Percentiles rank a stretch among this genome's conserved stretches.
Conservation (phyloP, 2,888 invertebrate species). For the Troides helena region DNA sequence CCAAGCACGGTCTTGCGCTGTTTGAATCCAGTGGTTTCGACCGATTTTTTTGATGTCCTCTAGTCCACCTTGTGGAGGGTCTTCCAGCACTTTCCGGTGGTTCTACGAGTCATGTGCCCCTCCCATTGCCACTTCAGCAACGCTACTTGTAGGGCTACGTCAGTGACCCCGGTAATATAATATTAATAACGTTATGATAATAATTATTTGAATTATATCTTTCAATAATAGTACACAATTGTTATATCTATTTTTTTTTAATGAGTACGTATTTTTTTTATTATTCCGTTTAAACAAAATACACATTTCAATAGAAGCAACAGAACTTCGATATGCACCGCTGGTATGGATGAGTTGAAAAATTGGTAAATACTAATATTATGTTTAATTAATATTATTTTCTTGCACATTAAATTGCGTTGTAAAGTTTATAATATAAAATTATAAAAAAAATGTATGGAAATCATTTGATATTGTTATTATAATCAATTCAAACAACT, state of each 20-base stretch:
- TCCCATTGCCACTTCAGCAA: no score
- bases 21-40: no score
- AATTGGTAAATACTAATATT: conserved; percentile 57
- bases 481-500: conserved; percentile 37
- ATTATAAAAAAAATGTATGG: not conserved
- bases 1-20: no score
- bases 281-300: conserved; percentile 39
- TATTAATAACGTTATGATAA: not conserved
- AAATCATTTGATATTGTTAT: not conserved
- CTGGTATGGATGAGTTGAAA: conserved; percentile 77
- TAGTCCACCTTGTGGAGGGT: no score
- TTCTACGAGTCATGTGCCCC: no score
- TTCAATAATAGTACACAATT: no score
- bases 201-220: conserved; percentile 5
- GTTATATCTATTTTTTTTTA: no score
- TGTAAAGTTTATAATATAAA: conserved; percentile 5
- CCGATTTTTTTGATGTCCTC: no score
- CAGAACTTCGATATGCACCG: conserved; percentile 75
- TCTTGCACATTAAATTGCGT: conserved; percentile 40
- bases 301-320: conserved; percentile 52
- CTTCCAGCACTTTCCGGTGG: no score
- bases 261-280: not conserved
- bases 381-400: conserved; percentile 35
- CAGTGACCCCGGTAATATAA: no score
- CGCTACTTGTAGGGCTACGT: no score